Evolutionary conservation across 2,113 vertebrate genomes (phyloP), one percentile per base, ranked within the genome.

Genomic region (Numida meleagris): DNA sequence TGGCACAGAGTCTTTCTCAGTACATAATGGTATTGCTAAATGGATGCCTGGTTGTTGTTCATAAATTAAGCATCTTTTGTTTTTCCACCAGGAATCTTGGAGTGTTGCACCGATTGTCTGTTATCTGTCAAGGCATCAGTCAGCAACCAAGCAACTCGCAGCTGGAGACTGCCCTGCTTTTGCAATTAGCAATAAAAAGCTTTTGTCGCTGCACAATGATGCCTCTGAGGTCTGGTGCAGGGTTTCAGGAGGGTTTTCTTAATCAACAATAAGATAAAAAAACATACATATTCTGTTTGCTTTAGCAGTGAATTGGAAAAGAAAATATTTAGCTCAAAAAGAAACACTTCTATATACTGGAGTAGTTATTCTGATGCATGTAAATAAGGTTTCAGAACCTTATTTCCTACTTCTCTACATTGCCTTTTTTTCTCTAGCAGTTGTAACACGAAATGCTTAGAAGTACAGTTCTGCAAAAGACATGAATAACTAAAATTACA

Each of bases 81-180:
- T 97, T 96, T 96, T 96, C 78, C 59, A 68, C 51, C 19, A 1
- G 91, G 91, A 92, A 80, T 90, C 63, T 59, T 48, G 89, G 86
- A 93, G 80, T 88, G 82, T 93, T 0, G 6, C 36, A 68, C 75
- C n/a, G 68, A 90, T 87, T 92, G 95, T 92, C 82, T 84, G 86
- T 94, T 96, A 89, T 96, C 92, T 93, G 95, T 96, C 96, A 94
- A 96, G 78, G 88, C 94, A 95, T 95, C 88, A 90, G 89, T 72
- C 96, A 88, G 96, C 82, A 93, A 85, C 95, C 62, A 83, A 62
- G 89, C 88, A 89, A 51, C 83, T 96, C 96, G 74, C 93, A 91
- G 91, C 88, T 97, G 95, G 92, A 74, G 61, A 85, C 91, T 73
- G 90, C 75, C 83, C 94, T 92, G 51, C 93, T 88, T 93, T 96